Conservation (phyloP, 2,797 vertebrate genomes). For the Rhodeus uyekii region DNA sequence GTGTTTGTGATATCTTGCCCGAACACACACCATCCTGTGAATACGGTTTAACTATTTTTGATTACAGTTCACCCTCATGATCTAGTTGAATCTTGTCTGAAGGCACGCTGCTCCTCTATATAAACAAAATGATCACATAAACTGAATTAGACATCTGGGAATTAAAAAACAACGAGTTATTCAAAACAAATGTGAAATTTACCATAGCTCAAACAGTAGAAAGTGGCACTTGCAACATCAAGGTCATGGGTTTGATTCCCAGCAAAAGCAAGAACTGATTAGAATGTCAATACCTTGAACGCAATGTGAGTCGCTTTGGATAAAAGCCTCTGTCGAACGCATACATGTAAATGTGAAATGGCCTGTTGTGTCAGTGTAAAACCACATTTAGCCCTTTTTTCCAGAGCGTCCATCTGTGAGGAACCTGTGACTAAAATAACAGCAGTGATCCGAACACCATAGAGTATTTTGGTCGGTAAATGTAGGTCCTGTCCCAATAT, state of each 20-base stretch:
- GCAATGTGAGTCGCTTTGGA: no score
- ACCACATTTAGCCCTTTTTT: background rate
- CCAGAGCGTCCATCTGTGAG: background rate
- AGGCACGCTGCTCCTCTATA: background rate
- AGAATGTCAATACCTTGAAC: no score
- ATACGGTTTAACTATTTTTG: background rate
- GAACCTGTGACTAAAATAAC: constrained; percentile 25
- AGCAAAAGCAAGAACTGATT: no score
- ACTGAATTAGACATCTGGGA: background rate
- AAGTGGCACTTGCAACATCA: no score
- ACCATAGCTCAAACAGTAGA: no score
- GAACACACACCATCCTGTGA: background rate
- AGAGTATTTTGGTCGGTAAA: constrained; percentile 25
- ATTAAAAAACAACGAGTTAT: background rate
- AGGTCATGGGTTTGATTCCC: no score
- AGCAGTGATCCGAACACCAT: background rate
- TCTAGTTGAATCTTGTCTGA: background rate
- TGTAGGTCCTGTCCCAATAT: constrained; percentile 39
- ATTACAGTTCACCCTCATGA: background rate
- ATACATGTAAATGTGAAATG: no score
- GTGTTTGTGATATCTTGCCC: background rate
- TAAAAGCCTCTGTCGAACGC: no score
- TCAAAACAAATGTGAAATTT: background rate
- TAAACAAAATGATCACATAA: background rate
- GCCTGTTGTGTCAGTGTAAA: background rate